phyloP scores from a whole-genome alignment of 1,140 invertebrate species.

The Aphis gossypii region DNA sequence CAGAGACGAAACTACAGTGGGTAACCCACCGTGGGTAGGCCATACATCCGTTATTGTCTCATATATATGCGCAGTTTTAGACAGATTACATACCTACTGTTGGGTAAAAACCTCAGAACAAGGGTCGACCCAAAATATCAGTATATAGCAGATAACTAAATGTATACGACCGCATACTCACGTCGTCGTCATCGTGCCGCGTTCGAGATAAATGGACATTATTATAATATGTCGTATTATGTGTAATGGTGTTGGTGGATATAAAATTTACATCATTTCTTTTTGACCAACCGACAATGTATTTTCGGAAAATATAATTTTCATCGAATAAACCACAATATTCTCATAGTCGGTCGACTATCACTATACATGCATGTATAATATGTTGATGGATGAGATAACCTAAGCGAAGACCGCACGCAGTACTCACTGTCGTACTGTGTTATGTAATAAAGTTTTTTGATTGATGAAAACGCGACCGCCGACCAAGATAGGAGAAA shows the following conservation, averaged over 20 bases:
- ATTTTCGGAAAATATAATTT: background rate
- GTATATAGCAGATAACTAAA: background rate
- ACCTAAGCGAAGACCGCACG: background rate
- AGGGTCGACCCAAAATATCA: background rate
- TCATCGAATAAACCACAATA: background rate
- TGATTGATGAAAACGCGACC: background rate
- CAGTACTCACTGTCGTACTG: background rate
- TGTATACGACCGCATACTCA: background rate
- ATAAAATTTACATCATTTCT: background rate
- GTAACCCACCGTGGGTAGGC: background rate
- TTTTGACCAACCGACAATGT: background rate
- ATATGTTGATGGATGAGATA: background rate
- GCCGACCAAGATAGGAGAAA: background rate
- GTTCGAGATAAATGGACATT: background rate
- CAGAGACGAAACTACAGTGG: background rate
- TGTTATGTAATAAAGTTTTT: slow-evolving; percentile 9
- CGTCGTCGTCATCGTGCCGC: too few relatives aligned
- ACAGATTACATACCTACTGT: background rate
- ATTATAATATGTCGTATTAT: too few relatives aligned
- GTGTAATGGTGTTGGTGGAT: background rate
- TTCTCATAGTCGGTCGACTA: background rate
- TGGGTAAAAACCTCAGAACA: background rate
- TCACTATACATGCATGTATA: background rate
- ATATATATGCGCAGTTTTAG: background rate
- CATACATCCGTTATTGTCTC: background rate